Percentiles rank a stretch among this genome's conserved stretches.
These are phyloP conservation scores for Phalacrocorax carbo DNA, from an alignment of 2,113 vertebrate genomes.

Conservation along the genomic window DNA sequence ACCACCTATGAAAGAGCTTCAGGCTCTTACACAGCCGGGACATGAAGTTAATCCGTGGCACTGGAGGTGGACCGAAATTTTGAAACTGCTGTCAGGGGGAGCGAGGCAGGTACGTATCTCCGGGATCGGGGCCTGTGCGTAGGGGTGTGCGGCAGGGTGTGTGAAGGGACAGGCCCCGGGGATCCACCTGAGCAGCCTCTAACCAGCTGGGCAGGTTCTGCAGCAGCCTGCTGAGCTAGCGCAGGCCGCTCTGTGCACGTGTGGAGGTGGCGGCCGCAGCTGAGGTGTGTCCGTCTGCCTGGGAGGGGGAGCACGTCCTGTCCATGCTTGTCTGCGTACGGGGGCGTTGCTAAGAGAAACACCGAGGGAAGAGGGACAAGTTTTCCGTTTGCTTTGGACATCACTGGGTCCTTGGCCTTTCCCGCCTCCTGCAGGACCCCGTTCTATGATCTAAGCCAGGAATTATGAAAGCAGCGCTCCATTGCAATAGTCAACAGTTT, in stretches of 20 bases:
- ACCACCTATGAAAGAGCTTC: background rate
- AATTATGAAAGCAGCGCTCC: background rate
- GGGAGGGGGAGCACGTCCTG: accelerated
- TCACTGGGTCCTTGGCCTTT: background rate
- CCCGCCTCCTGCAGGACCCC: background rate
- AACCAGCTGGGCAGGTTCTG: background rate
- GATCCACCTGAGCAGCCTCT: background rate
- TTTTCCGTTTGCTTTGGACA: background rate
- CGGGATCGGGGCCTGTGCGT: background rate
- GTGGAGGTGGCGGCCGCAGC: background rate
- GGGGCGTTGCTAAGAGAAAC: background rate
- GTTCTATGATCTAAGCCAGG: background rate
- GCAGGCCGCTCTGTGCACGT: background rate
- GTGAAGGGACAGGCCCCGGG: background rate
- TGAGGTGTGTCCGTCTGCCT: background rate
- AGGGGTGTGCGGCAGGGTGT: background rate
- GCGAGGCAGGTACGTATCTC: accelerated
- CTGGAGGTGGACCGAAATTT: background rate
- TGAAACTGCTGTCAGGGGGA: background rate
- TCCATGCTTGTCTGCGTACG: accelerated
- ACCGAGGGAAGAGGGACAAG: background rate
- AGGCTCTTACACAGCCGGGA: background rate
- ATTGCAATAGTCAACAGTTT: background rate
- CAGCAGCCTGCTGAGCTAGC: background rate
- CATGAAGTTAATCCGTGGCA: background rate